Conservation (phyloP, 2,797 vertebrate genomes). For the Myioborus melanocephalus region DNA sequence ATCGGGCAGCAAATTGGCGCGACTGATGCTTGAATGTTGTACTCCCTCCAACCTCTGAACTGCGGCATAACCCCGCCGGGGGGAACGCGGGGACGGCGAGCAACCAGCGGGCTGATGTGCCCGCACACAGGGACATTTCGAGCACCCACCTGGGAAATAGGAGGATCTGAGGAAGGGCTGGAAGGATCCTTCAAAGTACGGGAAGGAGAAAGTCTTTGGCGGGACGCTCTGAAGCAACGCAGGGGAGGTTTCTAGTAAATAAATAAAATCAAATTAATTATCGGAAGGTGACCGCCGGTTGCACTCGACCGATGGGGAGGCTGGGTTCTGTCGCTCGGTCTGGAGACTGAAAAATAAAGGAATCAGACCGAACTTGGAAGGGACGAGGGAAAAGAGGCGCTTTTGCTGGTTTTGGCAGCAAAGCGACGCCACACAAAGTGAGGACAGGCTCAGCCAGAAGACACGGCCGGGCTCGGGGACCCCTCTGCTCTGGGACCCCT, state of each 20-base stretch:
- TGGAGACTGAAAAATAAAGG: neutral
- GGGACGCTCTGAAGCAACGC: conserved; percentile 79
- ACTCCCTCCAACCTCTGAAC: conserved; percentile 81
- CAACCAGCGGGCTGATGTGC: neutral
- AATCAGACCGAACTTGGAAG: neutral
- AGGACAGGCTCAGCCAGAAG: rapidly evolving
- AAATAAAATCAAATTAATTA: neutral
- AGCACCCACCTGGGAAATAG: conserved; percentile 89
- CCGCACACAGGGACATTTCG: rapidly evolving
- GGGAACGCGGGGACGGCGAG: neutral
- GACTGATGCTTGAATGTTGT: conserved; percentile 84
- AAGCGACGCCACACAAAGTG: neutral
- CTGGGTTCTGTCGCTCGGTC: neutral
- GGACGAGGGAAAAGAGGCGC: neutral
- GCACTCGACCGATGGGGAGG: neutral
- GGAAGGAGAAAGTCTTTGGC: conserved; percentile 87
- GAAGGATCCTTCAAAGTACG: conserved; percentile 89
- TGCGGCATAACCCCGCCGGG: conserved; percentile 63
- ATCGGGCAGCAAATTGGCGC: conserved; percentile 89
- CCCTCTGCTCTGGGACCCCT: rapidly evolving
- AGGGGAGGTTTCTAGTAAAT: conserved; percentile 78
- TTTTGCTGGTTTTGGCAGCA: neutral
- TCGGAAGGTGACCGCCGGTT: neutral
- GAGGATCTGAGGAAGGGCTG: conserved; percentile 93
- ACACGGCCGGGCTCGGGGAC: no score